Evolutionary conservation across 2,797 vertebrate species (phyloP).

Genomic region (Graptemys geographica): DNA sequence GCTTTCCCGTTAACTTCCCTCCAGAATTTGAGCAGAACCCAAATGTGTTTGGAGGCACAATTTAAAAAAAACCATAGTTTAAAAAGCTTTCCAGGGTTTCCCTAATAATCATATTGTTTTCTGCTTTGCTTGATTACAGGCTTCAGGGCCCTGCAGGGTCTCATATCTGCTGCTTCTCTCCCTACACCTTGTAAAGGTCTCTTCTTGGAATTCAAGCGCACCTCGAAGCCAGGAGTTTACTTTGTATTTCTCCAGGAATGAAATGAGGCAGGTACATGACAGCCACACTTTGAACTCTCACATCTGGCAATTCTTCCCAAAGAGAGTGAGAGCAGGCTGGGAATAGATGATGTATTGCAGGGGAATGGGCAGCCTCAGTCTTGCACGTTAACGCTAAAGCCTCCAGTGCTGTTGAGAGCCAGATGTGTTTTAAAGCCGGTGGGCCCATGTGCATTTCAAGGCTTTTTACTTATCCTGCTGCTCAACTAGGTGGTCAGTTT

Average conservation of each 20-base stretch:
- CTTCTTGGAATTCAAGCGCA: not conserved
- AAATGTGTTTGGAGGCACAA: not conserved
- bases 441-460: not conserved
- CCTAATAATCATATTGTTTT: not conserved
- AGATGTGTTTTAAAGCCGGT: not conserved
- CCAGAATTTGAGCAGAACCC: not conserved
- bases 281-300: rapidly evolving
- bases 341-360: not conserved
- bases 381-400: rapidly evolving
- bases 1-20: not conserved
- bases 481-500: not conserved
- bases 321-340: not conserved
- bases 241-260: not conserved
- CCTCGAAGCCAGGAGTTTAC: not conserved
- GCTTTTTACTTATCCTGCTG: too few species aligned
- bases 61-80: not conserved
- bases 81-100: rapidly evolving
- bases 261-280: not conserved
- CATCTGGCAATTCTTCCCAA: not conserved
- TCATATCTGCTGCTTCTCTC: not conserved
- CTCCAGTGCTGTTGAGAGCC: not conserved
- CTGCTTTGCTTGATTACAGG: rapidly evolving
- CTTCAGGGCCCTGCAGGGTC: rapidly evolving
- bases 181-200: not conserved
- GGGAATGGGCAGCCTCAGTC: rapidly evolving